These are phyloP conservation scores for Hetaerina titia DNA, from an alignment of 2,888 invertebrate species.

Conservation along the genomic window DNA sequence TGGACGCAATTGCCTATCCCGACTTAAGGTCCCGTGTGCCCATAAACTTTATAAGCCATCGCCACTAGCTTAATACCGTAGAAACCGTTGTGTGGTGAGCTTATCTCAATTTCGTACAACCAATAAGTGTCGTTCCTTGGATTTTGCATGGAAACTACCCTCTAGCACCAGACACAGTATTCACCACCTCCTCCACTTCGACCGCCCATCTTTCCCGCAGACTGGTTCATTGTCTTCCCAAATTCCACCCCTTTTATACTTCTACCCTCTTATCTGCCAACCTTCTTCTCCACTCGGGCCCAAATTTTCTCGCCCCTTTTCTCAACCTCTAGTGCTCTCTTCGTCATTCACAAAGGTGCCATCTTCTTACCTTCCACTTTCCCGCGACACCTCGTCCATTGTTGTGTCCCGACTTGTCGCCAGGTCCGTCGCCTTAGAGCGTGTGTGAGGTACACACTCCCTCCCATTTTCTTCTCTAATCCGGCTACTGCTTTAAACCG, in stretches of 20 bases:
- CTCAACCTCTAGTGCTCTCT: slow-evolving; percentile 19
- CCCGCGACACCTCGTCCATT: not conserved
- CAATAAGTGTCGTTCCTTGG: not conserved
- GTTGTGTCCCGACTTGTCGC: slow-evolving; percentile 14
- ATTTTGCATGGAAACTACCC: not conserved
- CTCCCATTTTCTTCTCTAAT: not conserved
- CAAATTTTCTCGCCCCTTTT: not conserved
- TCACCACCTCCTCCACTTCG: not conserved
- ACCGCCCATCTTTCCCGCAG: not conserved
- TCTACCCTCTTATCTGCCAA: not conserved
- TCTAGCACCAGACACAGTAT: not conserved
- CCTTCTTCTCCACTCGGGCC: not conserved
- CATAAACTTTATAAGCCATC: not conserved
- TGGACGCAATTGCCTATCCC: not conserved
- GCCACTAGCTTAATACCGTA: not conserved
- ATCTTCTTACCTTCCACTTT: not conserved
- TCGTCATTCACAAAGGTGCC: not conserved
- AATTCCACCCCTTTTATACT: not conserved
- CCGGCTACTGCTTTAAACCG: not conserved
- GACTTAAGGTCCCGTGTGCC: not conserved
- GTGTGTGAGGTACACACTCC: not conserved
- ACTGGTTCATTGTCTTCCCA: slow-evolving; percentile 21
- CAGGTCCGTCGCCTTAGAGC: not conserved
- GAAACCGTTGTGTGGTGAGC: not conserved
- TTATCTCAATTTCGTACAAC: not conserved